A percentile compares a stretch with the other conserved stretches of the same genome.
Conservation (phyloP, 92 coral and sea anemone genomes). For the Porites lobata region DNA sequence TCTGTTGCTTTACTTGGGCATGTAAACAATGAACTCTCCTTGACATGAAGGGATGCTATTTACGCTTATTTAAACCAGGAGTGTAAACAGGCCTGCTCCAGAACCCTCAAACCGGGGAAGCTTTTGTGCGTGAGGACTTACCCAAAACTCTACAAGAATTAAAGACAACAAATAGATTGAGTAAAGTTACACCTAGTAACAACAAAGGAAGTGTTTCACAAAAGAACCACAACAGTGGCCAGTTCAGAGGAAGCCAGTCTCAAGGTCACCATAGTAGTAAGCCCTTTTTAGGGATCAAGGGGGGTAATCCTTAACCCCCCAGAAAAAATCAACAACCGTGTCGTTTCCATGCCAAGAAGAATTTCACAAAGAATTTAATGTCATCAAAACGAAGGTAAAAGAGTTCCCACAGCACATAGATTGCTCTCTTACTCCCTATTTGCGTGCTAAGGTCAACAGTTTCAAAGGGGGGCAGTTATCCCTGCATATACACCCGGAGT, state of each 20-base stretch:
- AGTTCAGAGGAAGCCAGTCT: not conserved
- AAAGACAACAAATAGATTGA: slow-evolving; percentile 53
- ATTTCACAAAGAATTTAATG: too few relatives aligned
- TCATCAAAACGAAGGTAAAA: too few relatives aligned
- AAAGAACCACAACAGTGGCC: slow-evolving; percentile 12
- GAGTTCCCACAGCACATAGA: too few relatives aligned
- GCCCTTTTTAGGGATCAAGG: slow-evolving; percentile 41
- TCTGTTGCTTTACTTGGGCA: not conserved
- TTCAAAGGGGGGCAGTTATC: too few relatives aligned
- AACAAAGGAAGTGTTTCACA: not conserved
- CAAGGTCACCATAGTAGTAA: slow-evolving; percentile 1
- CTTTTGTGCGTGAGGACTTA: slow-evolving; percentile 44
- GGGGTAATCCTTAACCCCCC: slow-evolving; percentile 35
- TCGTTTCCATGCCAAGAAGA: too few relatives aligned
- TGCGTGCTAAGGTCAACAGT: too few relatives aligned
- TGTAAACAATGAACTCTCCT: slow-evolving; percentile 56
- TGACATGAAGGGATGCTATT: slow-evolving; percentile 46
- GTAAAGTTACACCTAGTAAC: not conserved
- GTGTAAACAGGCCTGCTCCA: slow-evolving; percentile 32
- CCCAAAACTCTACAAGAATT: slow-evolving; percentile 58
- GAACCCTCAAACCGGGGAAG: slow-evolving; percentile 44
- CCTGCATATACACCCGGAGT: too few relatives aligned
- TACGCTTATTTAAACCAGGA: not conserved
- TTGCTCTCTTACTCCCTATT: too few relatives aligned
- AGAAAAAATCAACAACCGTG: not conserved